Evolutionary conservation across 2,888 invertebrate genomes (phyloP).

Genomic region (Conops quadrifasciatus): DNA sequence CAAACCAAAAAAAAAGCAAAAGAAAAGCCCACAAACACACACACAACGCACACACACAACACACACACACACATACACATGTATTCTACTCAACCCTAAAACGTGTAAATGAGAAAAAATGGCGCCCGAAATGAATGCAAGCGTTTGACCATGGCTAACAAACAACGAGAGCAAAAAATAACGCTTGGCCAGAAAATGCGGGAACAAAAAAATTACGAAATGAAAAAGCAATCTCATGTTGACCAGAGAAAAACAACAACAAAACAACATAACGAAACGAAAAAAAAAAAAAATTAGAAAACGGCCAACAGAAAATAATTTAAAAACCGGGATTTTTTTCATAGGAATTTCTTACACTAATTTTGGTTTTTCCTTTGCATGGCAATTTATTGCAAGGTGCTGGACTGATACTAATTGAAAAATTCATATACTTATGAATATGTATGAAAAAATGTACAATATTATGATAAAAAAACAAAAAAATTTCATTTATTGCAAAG

Average conservation of each 20-base stretch:
- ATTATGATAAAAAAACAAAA: no score
- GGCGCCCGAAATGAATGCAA: conserved; percentile 23
- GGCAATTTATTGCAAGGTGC: conserved; percentile 1
- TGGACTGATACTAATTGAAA: background rate
- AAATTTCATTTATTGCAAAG: no score
- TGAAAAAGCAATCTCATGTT: conserved; percentile 13
- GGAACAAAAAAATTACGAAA: conserved; percentile 9
- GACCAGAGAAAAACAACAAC: conserved; percentile 26
- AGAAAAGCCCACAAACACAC: no score
- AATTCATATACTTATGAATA: background rate
- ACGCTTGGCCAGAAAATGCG: conserved; percentile 14
- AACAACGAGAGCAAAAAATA: conserved; percentile 29
- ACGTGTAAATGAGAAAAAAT: background rate
- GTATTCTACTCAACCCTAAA: background rate
- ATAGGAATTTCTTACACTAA: background rate
- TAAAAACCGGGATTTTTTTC: background rate
- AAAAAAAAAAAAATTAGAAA: no score
- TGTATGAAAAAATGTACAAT: no score
- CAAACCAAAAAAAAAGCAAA: conserved; percentile 30
- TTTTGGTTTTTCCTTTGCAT: background rate
- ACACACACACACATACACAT: conserved; percentile 20
- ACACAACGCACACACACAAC: conserved; percentile 33
- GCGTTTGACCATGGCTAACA: conserved; percentile 39
- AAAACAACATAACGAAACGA: no score
- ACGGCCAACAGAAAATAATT: no score